Evolutionary conservation across 2,888 invertebrate genomes (phyloP).

Genomic region (Dasypolia templi): DNA sequence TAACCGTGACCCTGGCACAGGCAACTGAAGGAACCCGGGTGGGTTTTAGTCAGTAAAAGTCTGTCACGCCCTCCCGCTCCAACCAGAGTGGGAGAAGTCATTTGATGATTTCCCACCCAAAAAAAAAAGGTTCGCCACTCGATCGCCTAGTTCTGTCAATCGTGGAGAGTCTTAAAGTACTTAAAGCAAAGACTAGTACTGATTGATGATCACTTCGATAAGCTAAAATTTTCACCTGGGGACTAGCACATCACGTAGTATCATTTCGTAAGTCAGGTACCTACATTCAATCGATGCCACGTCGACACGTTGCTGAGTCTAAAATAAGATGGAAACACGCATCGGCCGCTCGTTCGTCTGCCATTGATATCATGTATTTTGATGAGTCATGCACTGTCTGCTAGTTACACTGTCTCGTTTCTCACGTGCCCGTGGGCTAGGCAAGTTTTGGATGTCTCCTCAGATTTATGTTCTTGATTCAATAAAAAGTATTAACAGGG

Average conservation of each 20-base stretch:
- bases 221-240: constrained; percentile 40
- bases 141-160: neutral
- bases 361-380: constrained; percentile 74
- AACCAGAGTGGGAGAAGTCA: no score
- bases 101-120: no score
- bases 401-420: constrained; percentile 58
- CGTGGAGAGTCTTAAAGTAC: neutral
- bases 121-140: neutral
- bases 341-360: constrained; percentile 68
- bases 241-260: constrained; percentile 10
- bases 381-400: constrained; percentile 77
- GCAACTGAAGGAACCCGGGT: no score
- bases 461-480: constrained; percentile 45
- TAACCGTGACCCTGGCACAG: no score
- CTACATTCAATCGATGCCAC: constrained; percentile 63
- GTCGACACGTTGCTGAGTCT: constrained; percentile 67
- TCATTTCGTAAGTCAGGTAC: constrained; percentile 48
- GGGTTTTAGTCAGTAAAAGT: no score
- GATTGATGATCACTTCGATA: neutral
- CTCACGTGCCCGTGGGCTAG: constrained; percentile 36
- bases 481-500: constrained; percentile 32
- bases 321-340: constrained; percentile 75
- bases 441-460: constrained; percentile 24
- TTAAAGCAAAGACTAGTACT: neutral
- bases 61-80: no score